Base-by-base conservation (phyloP, 2,113 vertebrate species). In the Siphamia tubifer region DNA sequence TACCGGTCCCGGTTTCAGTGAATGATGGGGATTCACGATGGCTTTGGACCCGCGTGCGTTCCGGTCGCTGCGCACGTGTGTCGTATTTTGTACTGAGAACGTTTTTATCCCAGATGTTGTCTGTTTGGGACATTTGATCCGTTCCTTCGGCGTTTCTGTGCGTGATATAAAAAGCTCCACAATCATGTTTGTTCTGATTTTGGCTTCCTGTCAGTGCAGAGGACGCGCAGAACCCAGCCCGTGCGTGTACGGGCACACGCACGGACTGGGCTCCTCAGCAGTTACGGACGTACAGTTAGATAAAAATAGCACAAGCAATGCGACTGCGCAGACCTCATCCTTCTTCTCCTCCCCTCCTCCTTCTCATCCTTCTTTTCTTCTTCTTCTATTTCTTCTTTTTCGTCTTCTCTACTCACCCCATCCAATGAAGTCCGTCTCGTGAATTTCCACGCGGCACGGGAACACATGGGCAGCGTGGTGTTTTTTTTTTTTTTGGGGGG, bases 271-370 rank as follows among this genome's bases (percentile, higher is more conserved):
- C n/a, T 66, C 60, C 54, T 79, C 79, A 86, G 63, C 86, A 86
- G 74, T 77, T 60, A 81, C 84, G 76, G 84, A 56, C 86, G 91
- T 92, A 91, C 75, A 93, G 83, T 88, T 87, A 75, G 82, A 89
- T 94, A 91, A 94, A 96, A 95, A 95, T 93, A 95, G 92, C 78
- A 90, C 47, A 79, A 80, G 86, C 87, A 86, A 85, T 90, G 86
- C 76, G 69, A 85, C 81, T 74, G 89, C 88, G 61, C 86, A 93
- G 77, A 87, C 90, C 87, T 93, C 92, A 87, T 80, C 79, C 73
- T 44, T 69, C 52, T 40, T 40, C 20, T 40, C 11, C 4, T 11
- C 20, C 40, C 10, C n/a, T n/a, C 8, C 3, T 17, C 6, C 12
- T 8, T 20, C 11, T 43, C 0, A 10, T 9, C 4, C 42, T 21